phyloP scores from a whole-genome alignment of 1,140 invertebrate genomes.

The Ptiloglossa arizonensis region DNA sequence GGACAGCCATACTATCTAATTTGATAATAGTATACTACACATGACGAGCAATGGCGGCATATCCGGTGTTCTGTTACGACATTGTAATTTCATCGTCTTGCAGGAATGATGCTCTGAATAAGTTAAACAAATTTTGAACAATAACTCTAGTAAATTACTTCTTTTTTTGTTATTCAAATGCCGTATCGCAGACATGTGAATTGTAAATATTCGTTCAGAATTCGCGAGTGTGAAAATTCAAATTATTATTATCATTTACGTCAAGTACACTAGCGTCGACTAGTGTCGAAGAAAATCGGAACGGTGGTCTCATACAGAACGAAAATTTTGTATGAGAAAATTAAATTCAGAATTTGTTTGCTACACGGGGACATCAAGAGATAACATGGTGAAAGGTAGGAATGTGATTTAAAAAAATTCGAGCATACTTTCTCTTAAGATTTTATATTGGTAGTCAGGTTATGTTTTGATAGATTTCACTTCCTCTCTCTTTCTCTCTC shows the following conservation, averaged over 20 bases:
- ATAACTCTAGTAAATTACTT: not conserved
- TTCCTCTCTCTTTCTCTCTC: slow-evolving; percentile 43
- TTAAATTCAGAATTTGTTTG: not conserved
- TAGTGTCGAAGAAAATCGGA: not conserved
- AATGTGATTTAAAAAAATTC: slow-evolving; percentile 5
- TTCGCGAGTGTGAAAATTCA: slow-evolving; percentile 4
- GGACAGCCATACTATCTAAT: slow-evolving; percentile 10
- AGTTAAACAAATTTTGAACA: not conserved
- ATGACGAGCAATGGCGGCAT: slow-evolving; percentile 40
- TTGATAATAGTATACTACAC: slow-evolving; percentile 21
- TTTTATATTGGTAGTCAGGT: slow-evolving; percentile 37
- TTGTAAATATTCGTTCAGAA: not conserved
- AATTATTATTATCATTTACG: slow-evolving; percentile 17
- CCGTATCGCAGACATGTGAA: not conserved
- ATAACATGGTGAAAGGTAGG: slow-evolving; percentile 57
- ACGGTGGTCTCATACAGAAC: not conserved
- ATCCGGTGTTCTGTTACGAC: slow-evolving; percentile 35
- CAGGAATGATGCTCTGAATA: not conserved
- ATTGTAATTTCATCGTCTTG: not conserved
- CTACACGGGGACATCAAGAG: not conserved
- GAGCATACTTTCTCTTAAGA: slow-evolving; percentile 46
- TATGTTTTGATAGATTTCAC: slow-evolving; percentile 62
- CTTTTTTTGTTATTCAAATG: not conserved
- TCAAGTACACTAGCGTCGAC: not conserved
- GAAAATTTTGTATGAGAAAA: slow-evolving; percentile 49